A percentile compares a stretch with the other conserved stretches of the same genome.
Evolutionary conservation across 1,140 invertebrate species (phyloP).

Genomic region (Temnothorax curvispinosus): DNA sequence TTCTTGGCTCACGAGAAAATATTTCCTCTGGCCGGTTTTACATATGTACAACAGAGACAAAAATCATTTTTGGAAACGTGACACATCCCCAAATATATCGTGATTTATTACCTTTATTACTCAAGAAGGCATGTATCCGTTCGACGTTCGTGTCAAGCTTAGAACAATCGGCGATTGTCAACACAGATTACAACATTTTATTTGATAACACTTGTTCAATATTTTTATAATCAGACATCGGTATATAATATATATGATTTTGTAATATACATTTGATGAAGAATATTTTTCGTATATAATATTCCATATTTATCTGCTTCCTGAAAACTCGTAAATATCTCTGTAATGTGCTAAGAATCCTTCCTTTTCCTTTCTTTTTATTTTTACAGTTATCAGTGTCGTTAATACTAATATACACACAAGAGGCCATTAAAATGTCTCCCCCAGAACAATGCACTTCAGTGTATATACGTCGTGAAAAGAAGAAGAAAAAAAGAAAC

Average conservation of each 20-base stretch:
- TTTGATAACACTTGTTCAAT: constrained; percentile 82
- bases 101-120: constrained; percentile 28
- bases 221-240: constrained; percentile 81
- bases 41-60: not conserved
- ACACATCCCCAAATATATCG: constrained; percentile 5
- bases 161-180: constrained; percentile 81
- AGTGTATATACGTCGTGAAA: constrained; percentile 38
- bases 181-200: constrained; percentile 82
- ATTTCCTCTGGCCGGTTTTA: constrained; percentile 1
- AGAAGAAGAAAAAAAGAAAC: constrained; percentile 16
- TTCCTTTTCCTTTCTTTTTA: constrained; percentile 6
- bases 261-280: constrained; percentile 80
- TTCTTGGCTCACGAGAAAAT: not conserved
- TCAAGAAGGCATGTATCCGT: constrained; percentile 60
- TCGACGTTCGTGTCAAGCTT: constrained; percentile 70
- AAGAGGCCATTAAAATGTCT: constrained; percentile 78
- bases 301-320: constrained; percentile 69
- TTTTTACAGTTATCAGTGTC: constrained; percentile 60
- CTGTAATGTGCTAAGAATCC: constrained; percentile 64
- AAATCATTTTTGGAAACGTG: not conserved
- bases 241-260: constrained; percentile 84
- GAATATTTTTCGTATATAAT: constrained; percentile 73
- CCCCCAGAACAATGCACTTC: constrained; percentile 72
- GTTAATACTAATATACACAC: constrained; percentile 74
- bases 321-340: constrained; percentile 70